A percentile compares a stretch with the other conserved stretches of the same genome.
These are phyloP conservation scores for Eupithecia centaureata DNA, from an alignment of 2,888 invertebrate genomes.

Conservation along the genomic window DNA sequence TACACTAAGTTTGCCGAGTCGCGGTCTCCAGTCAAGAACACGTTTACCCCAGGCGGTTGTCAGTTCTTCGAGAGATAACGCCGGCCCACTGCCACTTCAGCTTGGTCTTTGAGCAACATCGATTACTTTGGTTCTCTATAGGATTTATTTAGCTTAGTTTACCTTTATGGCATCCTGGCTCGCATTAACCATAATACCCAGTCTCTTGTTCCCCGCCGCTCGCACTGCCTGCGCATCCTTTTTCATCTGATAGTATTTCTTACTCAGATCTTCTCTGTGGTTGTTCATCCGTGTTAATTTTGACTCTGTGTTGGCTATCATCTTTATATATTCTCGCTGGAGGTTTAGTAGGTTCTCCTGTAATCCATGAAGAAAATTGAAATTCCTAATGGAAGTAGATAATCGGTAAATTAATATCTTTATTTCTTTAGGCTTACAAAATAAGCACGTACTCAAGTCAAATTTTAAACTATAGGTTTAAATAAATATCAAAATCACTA, in stretches of 20 bases:
- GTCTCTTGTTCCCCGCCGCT: conserved; percentile 76
- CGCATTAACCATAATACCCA: conserved; percentile 85
- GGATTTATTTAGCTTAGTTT: conserved; percentile 1
- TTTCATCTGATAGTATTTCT: conserved; percentile 80
- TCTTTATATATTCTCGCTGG: conserved; percentile 79
- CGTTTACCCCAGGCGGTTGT: too few species aligned
- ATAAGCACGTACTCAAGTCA: too few species aligned
- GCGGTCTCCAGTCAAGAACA: too few species aligned
- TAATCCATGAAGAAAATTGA: neutral
- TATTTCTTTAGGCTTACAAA: too few species aligned
- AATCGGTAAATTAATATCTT: too few species aligned
- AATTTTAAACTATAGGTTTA: too few species aligned
- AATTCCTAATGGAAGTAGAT: neutral
- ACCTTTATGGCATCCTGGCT: conserved; percentile 85
- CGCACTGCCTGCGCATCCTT: conserved; percentile 78
- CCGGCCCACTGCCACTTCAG: too few species aligned
- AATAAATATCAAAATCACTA: too few species aligned
- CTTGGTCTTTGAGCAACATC: too few species aligned
- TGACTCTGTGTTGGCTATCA: conserved; percentile 69
- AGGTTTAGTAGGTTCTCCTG: conserved; percentile 71
- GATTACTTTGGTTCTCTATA: too few species aligned
- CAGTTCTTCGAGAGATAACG: too few species aligned
- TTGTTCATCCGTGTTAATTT: conserved; percentile 74
- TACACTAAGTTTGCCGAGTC: too few species aligned
- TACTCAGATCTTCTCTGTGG: conserved; percentile 76